A percentile compares a stretch with the other conserved stretches of the same genome.
These are phyloP conservation scores for Drosophila obscura DNA, from an alignment of 1,140 invertebrate species.

Conservation along the genomic window DNA sequence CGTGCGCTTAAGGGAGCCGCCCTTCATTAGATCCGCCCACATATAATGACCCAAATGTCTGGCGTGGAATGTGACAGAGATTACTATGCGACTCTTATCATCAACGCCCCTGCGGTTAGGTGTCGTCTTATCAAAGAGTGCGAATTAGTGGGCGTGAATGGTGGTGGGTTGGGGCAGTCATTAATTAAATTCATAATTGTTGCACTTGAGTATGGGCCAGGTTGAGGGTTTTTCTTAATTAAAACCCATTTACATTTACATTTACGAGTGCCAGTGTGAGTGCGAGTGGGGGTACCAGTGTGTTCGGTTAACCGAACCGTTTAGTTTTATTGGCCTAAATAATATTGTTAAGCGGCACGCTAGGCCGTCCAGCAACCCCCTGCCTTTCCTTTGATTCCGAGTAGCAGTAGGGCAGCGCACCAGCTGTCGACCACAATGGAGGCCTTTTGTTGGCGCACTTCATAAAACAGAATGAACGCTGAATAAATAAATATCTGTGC, in stretches of 20 bases:
- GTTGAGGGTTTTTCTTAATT: conserved; percentile 54
- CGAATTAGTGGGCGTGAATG: conserved; percentile 19
- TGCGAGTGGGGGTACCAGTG: too few relatives aligned
- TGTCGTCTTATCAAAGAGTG: conserved; percentile 26
- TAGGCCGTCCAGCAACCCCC: conserved; percentile 22
- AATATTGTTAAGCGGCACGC: conserved; percentile 64
- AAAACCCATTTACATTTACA: conserved; percentile 44
- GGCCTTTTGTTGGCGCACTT: conserved; percentile 50
- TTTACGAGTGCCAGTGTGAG: conserved; percentile 21
- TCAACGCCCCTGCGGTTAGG: conserved; percentile 6
- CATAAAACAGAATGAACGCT: conserved; percentile 20
- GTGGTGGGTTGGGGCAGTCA: conserved; percentile 4
- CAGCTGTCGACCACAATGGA: conserved; percentile 34
- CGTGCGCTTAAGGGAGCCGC: conserved; percentile 13
- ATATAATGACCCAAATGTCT: conserved; percentile 59
- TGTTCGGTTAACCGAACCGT: conserved; percentile 55
- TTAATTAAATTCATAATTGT: conserved; percentile 55
- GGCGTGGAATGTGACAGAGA: conserved; percentile 2
- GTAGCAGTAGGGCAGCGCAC: conserved; percentile 51
- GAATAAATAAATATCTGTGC: conserved; percentile 4
- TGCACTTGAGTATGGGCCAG: conserved; percentile 29
- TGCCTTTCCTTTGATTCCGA: conserved; percentile 8
- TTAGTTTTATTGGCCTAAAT: conserved; percentile 72
- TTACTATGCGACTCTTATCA: conserved; percentile 20
- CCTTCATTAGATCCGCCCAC: conserved; percentile 46